A percentile compares a stretch with the other conserved stretches of the same genome.
Conservation (phyloP, 2,113 vertebrate species). For the Sula dactylatra region DNA sequence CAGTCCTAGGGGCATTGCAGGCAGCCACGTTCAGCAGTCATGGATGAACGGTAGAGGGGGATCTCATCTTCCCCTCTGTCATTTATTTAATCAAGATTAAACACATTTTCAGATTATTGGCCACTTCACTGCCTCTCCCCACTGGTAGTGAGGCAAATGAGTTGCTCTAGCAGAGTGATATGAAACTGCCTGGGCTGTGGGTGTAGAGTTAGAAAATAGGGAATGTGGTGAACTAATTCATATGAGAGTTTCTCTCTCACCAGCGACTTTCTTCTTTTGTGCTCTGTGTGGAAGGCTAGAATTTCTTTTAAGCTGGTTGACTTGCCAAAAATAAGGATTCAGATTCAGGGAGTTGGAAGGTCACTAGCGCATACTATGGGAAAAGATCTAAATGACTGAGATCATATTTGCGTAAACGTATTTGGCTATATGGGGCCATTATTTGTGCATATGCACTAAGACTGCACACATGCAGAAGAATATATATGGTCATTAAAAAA, state of each 20-base stretch:
- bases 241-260: neutral
- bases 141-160: neutral
- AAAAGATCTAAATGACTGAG: neutral
- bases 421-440: neutral
- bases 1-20: neutral
- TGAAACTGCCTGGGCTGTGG: neutral
- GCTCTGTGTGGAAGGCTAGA: neutral
- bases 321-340: neutral
- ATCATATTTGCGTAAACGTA: neutral
- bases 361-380: neutral
- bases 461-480: neutral
- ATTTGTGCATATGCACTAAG: neutral
- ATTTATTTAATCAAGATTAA: conserved; percentile 60
- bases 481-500: neutral
- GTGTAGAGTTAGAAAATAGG: neutral
- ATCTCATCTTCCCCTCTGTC: conserved; percentile 17
- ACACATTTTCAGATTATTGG: conserved; percentile 13
- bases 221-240: neutral
- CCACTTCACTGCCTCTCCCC: conserved; percentile 14
- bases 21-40: neutral
- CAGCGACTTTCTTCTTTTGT: neutral
- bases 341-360: neutral
- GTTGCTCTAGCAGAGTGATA: neutral
- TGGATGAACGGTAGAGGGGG: neutral
- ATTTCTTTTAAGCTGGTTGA: neutral